These are phyloP conservation scores for Oreochromis mossambicus DNA, from an alignment of 2,797 vertebrate species.

Conservation along the genomic window DNA sequence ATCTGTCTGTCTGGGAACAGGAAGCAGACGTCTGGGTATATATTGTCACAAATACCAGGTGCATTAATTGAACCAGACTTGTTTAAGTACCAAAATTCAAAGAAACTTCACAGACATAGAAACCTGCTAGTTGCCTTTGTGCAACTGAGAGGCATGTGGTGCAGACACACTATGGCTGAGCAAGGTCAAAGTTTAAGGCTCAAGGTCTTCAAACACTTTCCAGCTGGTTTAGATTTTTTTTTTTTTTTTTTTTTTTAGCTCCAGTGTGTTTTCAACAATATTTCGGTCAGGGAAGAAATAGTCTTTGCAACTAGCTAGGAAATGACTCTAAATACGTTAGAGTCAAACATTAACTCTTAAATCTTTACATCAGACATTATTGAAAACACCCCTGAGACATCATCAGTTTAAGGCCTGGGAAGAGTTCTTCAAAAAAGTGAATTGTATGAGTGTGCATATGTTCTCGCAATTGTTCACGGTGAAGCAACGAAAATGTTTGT, in stretches of 20 bases:
- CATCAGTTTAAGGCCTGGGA: not conserved
- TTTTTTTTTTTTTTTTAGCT: not conserved
- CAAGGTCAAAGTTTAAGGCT: slow-evolving; percentile 58
- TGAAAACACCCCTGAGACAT: slow-evolving; percentile 23
- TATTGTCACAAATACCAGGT: slow-evolving; percentile 29
- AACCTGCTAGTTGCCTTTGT: not conserved
- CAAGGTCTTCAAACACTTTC: slow-evolving; percentile 27
- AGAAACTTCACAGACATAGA: not conserved
- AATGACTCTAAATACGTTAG: slow-evolving; percentile 40
- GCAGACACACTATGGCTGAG: not conserved
- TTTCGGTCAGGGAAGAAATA: slow-evolving; percentile 57
- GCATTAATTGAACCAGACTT: slow-evolving; percentile 36
- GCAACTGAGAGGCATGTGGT: not conserved
- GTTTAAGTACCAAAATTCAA: slow-evolving; percentile 11
- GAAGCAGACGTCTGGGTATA: slow-evolving; percentile 34
- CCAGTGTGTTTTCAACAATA: slow-evolving; percentile 46
- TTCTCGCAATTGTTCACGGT: slow-evolving; percentile 44
- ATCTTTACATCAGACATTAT: slow-evolving; percentile 35
- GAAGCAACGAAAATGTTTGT: slow-evolving; percentile 45
- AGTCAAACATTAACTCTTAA: not conserved
- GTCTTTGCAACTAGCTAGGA: slow-evolving; percentile 36
- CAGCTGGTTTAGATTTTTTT: slow-evolving; percentile 57
- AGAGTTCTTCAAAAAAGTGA: not conserved
- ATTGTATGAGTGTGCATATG: slow-evolving; percentile 15
- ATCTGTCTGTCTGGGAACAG: slow-evolving; percentile 28